phyloP scores from a whole-genome alignment of 2,888 invertebrate species.

The Leptogaster cylindrica region DNA sequence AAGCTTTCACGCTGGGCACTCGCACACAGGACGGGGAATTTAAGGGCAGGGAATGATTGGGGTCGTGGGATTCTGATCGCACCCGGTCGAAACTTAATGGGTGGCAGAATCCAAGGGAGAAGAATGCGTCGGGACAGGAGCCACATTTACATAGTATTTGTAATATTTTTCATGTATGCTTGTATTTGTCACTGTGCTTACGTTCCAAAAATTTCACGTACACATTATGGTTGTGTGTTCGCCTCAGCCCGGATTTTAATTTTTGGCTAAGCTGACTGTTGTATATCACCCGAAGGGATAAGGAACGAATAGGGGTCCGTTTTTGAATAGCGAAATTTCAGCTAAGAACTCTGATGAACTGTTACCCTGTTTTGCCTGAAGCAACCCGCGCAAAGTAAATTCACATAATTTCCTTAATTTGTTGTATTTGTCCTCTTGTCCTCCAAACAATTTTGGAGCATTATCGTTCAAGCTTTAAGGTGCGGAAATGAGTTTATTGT shows the following conservation, averaged over 20 bases:
- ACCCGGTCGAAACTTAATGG: not conserved
- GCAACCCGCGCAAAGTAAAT: not conserved
- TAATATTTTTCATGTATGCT: not conserved
- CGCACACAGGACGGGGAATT: too few relatives aligned
- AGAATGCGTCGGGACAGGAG: not conserved
- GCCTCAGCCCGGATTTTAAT: slow-evolving; percentile 1
- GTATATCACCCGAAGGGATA: not conserved
- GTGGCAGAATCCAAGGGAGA: not conserved
- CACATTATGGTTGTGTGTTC: not conserved
- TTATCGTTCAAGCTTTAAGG: not conserved
- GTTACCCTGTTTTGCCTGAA: not conserved
- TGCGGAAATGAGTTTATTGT: not conserved
- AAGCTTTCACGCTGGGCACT: not conserved
- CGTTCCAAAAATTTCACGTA: not conserved
- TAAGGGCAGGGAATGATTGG: not conserved
- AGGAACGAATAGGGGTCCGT: not conserved
- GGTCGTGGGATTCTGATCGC: not conserved
- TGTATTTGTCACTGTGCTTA: not conserved
- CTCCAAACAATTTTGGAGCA: not conserved
- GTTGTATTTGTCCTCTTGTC: not conserved
- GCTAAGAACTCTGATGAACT: not conserved
- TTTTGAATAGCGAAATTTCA: not conserved
- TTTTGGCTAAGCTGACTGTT: not conserved
- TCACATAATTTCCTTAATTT: not conserved
- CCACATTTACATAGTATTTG: not conserved